These are phyloP conservation scores for Tauraco hartlaubi DNA, from an alignment of 2,797 vertebrate species.

Conservation along the genomic window DNA sequence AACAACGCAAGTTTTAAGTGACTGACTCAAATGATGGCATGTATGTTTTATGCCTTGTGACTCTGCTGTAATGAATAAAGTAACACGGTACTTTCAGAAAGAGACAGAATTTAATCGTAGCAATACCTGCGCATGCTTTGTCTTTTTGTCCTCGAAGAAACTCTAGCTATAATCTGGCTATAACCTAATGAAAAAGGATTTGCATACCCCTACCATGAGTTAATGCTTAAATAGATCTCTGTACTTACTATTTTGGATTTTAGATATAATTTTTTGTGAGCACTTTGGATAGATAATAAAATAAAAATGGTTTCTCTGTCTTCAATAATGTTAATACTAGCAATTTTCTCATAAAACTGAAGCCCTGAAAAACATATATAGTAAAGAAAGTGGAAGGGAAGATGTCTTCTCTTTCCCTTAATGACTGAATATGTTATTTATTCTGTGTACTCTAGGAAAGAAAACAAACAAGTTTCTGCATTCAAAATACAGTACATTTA, in stretches of 20 bases:
- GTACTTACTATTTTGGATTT: not conserved
- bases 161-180: not conserved
- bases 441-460: not conserved
- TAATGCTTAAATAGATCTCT: not conserved
- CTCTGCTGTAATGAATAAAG: not conserved
- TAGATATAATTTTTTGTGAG: not conserved
- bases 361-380: not conserved
- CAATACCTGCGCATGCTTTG: not conserved
- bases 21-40: not conserved
- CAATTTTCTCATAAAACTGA: not conserved
- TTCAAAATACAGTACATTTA: constrained; percentile 37
- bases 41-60: not conserved
- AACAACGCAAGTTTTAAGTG: not conserved
- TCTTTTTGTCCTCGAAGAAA: not conserved
- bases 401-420: not conserved
- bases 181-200: not conserved
- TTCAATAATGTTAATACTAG: not conserved
- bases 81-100: not conserved
- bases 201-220: not conserved
- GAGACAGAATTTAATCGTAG: not conserved
- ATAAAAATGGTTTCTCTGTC: not conserved
- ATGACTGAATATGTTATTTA: not conserved
- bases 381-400: not conserved
- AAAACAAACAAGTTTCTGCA: constrained; percentile 32
- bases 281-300: not conserved